Base-by-base conservation (phyloP, 2,888 invertebrate genomes). In the Pyralis farinalis region DNA sequence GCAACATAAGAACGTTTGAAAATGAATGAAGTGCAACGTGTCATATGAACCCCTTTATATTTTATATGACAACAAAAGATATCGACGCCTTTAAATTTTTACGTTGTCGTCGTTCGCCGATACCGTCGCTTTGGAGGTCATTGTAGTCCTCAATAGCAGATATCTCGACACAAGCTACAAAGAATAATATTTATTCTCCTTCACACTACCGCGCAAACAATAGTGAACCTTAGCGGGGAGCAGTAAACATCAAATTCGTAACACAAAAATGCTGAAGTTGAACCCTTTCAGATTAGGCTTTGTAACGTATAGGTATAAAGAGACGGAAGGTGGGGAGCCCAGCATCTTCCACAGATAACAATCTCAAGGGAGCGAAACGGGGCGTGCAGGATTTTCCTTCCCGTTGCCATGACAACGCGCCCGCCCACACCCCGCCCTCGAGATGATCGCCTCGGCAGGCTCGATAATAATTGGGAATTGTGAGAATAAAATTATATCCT, bases 261-360 rank as follows among this genome's bases (percentile, higher is more conserved):
- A 27, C 11, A 12, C 44, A 55, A 48, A 49, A 43, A 44, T 37
- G 16, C 43, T 47, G 52, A 65, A 55, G 63, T 76, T 75, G 61
- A 85, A 84, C 83, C 86, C 84, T 84, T 87, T 83, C 70, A 77
- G 80, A 75, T 78, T 75, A 82, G 65, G 62, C 59, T 52, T 52
- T 60, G 59, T 64, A 69, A 77, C 73, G 60, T 72, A 16, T 16
- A 70, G 73, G 72, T 72, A 71, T 56, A 57, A 71, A 71, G 71
- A 73, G 70, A 71, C 63, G 58, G 71, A 73, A 77, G 79, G 80
- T 77, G 57, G 75, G 75, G 85, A 74, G 71, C 64, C 25, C 60
- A 67, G 68, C 71, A 68, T 76, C 81, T 85, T 84, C 76, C 69
- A 68, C 66, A 68, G 86, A 88, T 88, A 79, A 84, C 82, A 83